A percentile compares a stretch with the other conserved stretches of the same genome.
Conservation (phyloP, 2,797 vertebrate species). For the Zenarchopterus dispar region DNA sequence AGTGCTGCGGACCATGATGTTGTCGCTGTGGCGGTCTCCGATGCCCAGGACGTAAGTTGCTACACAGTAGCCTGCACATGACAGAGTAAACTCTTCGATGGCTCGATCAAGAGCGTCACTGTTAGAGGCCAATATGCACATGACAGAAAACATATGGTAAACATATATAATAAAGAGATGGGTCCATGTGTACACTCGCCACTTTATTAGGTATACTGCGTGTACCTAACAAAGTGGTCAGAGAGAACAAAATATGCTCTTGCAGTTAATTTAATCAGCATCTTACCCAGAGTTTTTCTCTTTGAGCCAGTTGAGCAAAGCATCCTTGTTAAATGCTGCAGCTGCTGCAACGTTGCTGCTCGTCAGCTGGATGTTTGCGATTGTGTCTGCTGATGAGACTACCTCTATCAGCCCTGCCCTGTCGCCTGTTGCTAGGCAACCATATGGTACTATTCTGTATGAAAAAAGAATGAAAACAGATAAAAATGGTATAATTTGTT, state of each 20-base stretch:
- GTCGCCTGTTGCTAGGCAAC: slow-evolving; percentile 97
- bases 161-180: not conserved
- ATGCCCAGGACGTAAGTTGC: slow-evolving; percentile 99
- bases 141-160: not conserved
- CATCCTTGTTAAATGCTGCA: slow-evolving; percentile 98
- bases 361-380: slow-evolving; percentile 98
- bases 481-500: not conserved
- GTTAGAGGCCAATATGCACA: slow-evolving; percentile 10
- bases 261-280: not conserved
- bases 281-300: slow-evolving; percentile 94
- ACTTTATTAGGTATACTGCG: no score
- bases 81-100: slow-evolving; percentile 97
- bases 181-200: no score
- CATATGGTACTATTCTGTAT: slow-evolving; percentile 93
- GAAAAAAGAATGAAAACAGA: not conserved
- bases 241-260: no score
- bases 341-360: slow-evolving; percentile 96
- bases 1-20: slow-evolving; percentile 98
- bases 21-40: slow-evolving; percentile 98
- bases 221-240: no score
- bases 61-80: slow-evolving; percentile 99
- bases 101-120: slow-evolving; percentile 96
- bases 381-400: slow-evolving; percentile 94
- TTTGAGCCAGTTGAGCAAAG: slow-evolving; percentile 97
- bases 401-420: slow-evolving; percentile 96